Evolutionary conservation across 2,888 invertebrate genomes (phyloP), one percentile per base, ranked within the genome.

Genomic region (Druceiella hillmani): DNA sequence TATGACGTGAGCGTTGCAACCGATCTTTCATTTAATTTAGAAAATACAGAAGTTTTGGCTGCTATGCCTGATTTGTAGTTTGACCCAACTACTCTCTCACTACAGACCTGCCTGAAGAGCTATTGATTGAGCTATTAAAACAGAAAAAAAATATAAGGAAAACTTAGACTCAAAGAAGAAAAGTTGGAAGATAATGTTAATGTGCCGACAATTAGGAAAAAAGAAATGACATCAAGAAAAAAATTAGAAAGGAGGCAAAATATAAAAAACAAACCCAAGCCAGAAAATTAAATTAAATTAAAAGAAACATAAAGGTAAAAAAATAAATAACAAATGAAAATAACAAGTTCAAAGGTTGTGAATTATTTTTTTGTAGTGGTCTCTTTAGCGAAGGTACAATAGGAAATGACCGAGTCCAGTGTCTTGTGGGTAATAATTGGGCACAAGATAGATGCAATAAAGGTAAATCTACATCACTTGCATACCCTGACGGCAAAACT

Each of bases 351-450:
- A 17, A 17, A 17, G 20, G 32, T 32, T 17, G 20, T 20, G 17
- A 20, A n/a, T n/a, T 17, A 20, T 32, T 17, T 20, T 20, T 32
- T 32, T 10, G 17, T 11, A 10, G 17, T 32, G 16, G 17, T 17
- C 32, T 30, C 15, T 30, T 15, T n/a, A 30, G 13, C 12, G 15
- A 30, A 30, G 30, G 16, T 5, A 30, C 15, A n/a, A 30, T 16
- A 11, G 30, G 30, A 30, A 30, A 30, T 30, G 30, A 30, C 30
- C 16, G 15, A 16, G 30, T 30, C n/a, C n/a, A n/a, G n/a, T n/a
- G n/a, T n/a, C n/a, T n/a, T n/a, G n/a, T n/a, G n/a, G 4, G 15
- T 30, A 30, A 30, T 30, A 30, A 30, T 30, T 30, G 30, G 30
- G 15, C 30, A 30, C 30, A 30, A 14, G 30, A 30, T 30, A 16